Conservation (phyloP, 2,113 vertebrate species). For the Vanacampus margaritifer region DNA sequence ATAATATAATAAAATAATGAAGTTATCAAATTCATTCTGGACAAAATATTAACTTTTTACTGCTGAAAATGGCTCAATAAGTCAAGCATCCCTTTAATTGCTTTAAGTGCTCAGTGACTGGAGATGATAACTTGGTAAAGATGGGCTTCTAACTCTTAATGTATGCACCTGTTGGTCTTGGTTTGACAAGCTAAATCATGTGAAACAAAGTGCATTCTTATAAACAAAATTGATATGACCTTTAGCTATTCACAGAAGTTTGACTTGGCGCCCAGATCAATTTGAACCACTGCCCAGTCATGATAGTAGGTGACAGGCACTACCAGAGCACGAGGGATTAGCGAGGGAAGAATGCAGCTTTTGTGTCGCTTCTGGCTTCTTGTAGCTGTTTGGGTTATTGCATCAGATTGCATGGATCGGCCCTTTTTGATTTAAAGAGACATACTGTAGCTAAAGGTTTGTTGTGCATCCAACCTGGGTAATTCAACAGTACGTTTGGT, state of each 20-base stretch:
- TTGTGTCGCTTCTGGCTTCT: neutral
- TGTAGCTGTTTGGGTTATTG: neutral
- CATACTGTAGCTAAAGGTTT: neutral
- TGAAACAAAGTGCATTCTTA: neutral
- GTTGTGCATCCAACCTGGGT: neutral
- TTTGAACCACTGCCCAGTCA: neutral
- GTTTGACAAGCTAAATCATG: neutral
- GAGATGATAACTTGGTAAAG: slow-evolving; percentile 37
- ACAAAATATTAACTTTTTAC: no score
- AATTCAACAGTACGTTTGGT: neutral
- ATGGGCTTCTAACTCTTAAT: slow-evolving; percentile 57
- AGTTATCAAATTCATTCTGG: no score
- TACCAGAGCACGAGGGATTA: neutral
- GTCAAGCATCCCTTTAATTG: no score
- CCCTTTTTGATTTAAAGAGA: neutral
- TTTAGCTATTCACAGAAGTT: neutral
- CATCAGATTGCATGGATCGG: neutral
- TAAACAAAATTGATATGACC: neutral
- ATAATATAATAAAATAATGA: no score
- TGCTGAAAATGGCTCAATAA: no score
- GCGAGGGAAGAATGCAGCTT: neutral
- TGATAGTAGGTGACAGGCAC: neutral
- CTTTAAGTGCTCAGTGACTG: slow-evolving; percentile 36
- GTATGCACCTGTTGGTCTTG: slow-evolving; percentile 26
- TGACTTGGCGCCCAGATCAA: neutral